phyloP scores from a whole-genome alignment of 2,888 invertebrate species.

The Rhamnusium bicolor region DNA sequence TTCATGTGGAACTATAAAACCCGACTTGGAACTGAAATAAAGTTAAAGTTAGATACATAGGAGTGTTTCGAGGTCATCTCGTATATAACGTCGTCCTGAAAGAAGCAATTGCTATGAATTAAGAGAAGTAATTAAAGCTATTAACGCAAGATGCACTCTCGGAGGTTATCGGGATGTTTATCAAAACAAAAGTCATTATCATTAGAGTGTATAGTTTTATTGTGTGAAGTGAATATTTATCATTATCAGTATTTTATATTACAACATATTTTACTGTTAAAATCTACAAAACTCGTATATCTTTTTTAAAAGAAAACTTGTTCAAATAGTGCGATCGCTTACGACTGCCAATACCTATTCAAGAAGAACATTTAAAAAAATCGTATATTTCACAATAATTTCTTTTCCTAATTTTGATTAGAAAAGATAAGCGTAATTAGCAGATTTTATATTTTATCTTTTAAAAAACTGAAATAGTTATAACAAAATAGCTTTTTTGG shows the following conservation, averaged over 20 bases:
- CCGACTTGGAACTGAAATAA: not conserved
- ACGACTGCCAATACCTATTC: no score
- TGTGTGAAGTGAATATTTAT: not conserved
- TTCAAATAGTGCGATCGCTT: no score
- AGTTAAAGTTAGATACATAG: not conserved
- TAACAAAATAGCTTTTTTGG: no score
- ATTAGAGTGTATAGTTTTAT: not conserved
- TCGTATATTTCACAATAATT: no score
- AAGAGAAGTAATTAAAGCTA: constrained; percentile 34
- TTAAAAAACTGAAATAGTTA: no score
- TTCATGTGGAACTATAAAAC: not conserved
- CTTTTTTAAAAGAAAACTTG: not conserved
- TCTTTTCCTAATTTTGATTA: no score
- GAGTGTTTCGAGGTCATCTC: constrained; percentile 17
- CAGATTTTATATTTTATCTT: no score
- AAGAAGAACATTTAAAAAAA: no score
- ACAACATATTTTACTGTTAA: not conserved
- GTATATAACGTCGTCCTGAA: not conserved
- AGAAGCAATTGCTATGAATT: constrained; percentile 28
- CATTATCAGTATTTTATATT: not conserved
- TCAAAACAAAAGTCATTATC: constrained; percentile 39
- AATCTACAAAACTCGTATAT: not conserved
- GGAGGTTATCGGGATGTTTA: constrained; percentile 36
- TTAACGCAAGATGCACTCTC: constrained; percentile 33
- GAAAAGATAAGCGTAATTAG: no score